Evolutionary conservation across 1,140 invertebrate genomes (phyloP).

Genomic region (Lamellibrachia luymesi): DNA sequence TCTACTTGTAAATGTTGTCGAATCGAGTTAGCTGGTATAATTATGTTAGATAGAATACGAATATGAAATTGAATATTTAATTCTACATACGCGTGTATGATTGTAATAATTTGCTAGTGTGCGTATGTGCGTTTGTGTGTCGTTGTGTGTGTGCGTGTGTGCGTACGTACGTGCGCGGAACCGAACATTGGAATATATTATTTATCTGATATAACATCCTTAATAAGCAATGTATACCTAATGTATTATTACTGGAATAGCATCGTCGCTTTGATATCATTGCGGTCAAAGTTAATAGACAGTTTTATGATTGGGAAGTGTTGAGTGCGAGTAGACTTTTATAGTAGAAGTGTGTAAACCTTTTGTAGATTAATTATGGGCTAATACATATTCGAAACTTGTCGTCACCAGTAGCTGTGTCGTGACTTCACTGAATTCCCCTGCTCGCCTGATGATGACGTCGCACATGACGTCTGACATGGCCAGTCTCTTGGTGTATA

Average conservation of each 20-base stretch:
- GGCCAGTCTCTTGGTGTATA: too few relatives aligned
- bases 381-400: background rate
- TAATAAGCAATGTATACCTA: background rate
- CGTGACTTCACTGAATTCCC: background rate
- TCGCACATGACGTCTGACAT: background rate
- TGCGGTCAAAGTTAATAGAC: background rate
- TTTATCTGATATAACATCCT: background rate
- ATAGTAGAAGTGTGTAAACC: background rate
- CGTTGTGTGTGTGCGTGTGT: background rate
- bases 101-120: background rate
- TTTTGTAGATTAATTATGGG: background rate
- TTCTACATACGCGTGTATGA: background rate
- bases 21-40: background rate
- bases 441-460: background rate
- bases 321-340: background rate
- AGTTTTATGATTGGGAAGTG: background rate
- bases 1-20: background rate
- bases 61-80: background rate
- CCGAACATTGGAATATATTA: background rate
- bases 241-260: background rate
- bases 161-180: background rate
- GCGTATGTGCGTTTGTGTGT: background rate
- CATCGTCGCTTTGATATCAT: background rate
- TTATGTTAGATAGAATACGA: background rate
- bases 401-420: background rate